A percentile compares a stretch with the other conserved stretches of the same genome.
phyloP scores from a whole-genome alignment of 2,113 vertebrate species.

The Eidolon helvum region DNA sequence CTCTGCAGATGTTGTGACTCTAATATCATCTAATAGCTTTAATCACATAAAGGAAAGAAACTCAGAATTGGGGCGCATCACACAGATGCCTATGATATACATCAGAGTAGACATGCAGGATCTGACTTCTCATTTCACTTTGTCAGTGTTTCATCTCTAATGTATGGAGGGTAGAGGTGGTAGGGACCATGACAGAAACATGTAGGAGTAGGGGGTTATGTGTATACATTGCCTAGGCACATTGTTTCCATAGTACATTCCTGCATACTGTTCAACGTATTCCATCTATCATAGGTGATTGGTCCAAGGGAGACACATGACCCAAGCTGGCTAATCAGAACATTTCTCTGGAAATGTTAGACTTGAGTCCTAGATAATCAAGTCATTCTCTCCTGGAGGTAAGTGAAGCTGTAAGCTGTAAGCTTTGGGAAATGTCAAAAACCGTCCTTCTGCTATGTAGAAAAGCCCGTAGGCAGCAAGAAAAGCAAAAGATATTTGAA shows the following conservation, averaged over 20 bases:
- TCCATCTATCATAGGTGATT: background rate
- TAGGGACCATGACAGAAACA: background rate
- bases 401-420: background rate
- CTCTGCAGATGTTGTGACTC: background rate
- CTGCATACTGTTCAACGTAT: background rate
- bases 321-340: background rate
- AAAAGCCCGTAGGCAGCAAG: background rate
- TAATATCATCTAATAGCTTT: background rate
- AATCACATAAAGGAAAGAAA: background rate
- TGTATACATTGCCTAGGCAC: background rate
- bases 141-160: background rate
- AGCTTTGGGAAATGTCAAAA: background rate
- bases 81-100: background rate
- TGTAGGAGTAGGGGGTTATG: rapidly evolving
- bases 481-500: background rate
- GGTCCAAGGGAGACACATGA: background rate
- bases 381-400: background rate
- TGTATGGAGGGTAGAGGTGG: background rate
- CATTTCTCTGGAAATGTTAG: background rate
- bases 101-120: background rate
- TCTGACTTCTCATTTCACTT: background rate
- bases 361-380: background rate
- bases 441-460: background rate
- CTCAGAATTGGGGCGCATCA: background rate
- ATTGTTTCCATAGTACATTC: background rate